These are phyloP conservation scores for Harmothoe impar DNA, from an alignment of 2,888 invertebrate species.

Conservation along the genomic window DNA sequence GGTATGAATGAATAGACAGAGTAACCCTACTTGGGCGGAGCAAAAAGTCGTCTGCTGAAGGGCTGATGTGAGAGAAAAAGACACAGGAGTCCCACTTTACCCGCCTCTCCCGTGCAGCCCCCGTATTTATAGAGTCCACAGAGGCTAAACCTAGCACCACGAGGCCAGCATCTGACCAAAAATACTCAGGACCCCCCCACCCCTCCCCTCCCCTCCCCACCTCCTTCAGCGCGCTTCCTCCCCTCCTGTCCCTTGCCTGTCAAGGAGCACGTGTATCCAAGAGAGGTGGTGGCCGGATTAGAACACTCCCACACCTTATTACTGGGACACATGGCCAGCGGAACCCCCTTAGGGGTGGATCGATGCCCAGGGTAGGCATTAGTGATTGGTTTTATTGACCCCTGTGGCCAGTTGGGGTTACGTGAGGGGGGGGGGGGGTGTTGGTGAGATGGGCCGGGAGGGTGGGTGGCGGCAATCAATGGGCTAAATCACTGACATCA, in stretches of 20 bases:
- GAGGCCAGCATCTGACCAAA: neutral
- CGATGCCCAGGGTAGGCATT: neutral
- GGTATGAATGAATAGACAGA: too few relatives aligned
- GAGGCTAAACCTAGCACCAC: neutral
- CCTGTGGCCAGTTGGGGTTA: neutral
- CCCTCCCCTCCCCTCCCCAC: neutral
- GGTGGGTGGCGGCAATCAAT: neutral
- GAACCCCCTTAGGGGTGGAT: neutral
- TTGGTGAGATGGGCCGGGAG: neutral
- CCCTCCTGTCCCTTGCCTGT: neutral
- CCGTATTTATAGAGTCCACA: neutral
- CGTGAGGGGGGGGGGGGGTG: too few relatives aligned
- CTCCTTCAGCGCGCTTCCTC: too few relatives aligned
- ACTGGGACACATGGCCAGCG: neutral
- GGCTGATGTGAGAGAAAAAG: neutral
- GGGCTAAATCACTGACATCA: neutral
- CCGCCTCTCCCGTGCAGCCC: neutral
- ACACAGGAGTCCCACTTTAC: neutral
- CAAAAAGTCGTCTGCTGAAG: too few relatives aligned
- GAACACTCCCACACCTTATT: constrained; percentile 29
- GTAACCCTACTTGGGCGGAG: too few relatives aligned
- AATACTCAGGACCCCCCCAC: neutral
- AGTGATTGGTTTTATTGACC: constrained; percentile 53
- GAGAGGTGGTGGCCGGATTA: constrained; percentile 10
- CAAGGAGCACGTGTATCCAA: neutral